Evolutionary conservation across 2,888 invertebrate genomes (phyloP).

Genomic region (Tenthredo mesomela): DNA sequence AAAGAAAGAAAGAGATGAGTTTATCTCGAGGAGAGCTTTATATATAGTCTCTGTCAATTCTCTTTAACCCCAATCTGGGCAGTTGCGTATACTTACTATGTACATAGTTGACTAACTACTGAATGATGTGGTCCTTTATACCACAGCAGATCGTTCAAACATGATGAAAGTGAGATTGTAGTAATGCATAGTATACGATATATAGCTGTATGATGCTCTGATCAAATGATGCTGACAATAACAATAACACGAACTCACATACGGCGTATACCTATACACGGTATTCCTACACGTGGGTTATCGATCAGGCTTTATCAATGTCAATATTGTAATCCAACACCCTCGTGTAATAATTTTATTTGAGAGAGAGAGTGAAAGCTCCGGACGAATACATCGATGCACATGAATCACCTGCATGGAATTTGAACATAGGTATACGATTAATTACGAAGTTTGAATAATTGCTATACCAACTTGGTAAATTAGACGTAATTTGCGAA

Average conservation of each 20-base stretch:
- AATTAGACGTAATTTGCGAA: background rate
- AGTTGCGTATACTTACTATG: background rate
- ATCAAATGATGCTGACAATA: constrained; percentile 1
- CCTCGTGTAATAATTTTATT: background rate
- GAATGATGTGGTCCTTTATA: constrained; percentile 3
- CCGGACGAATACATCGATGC: background rate
- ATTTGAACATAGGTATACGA: background rate
- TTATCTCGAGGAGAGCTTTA: background rate
- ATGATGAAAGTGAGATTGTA: constrained; percentile 24
- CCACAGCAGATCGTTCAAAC: background rate
- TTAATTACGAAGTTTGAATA: background rate
- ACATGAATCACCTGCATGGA: background rate
- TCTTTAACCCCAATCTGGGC: constrained; percentile 49
- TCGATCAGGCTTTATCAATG: constrained; percentile 39
- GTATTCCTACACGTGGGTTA: constrained; percentile 15
- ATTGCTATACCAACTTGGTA: background rate
- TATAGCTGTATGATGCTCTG: background rate
- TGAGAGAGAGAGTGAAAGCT: background rate
- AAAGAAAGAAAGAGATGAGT: constrained; percentile 13
- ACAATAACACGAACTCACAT: background rate
- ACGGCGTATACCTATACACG: background rate
- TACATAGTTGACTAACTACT: background rate
- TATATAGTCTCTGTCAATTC: background rate
- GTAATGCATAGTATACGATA: background rate
- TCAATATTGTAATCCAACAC: constrained; percentile 22